Base-by-base conservation (phyloP, 2,113 vertebrate species). In the Deroptyus accipitrinus region DNA sequence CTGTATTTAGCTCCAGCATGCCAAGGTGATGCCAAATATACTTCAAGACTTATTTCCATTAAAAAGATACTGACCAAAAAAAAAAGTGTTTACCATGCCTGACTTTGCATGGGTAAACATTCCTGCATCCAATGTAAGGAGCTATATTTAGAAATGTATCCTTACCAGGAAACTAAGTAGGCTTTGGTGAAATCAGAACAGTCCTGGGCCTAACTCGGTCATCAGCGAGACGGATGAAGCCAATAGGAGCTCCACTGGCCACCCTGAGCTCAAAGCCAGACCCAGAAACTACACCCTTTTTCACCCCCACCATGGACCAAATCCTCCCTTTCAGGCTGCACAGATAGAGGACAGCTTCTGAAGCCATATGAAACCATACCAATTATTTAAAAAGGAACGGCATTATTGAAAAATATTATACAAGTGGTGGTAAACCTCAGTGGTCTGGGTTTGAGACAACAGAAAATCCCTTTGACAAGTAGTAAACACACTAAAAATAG, bases 361-460 rank as follows among this genome's bases (percentile, higher is more conserved):
- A 93, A 97, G 93, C 86, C 94, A 88, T 94, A 79, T 92, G 88
- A 97, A 96, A 90, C 79, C 42, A 88, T 82, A 84, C 17, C 39
- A 67, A 70, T 87, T 82, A 76, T 92, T 93, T 72, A n/a, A 93
- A 95, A 97, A 85, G 76, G 54, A 94, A 80, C 46, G 63, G 79
- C 80, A 83, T 94, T 97, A 98, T 94, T 95, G 97, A 97, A 98
- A 97, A 97, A 96, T 96, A 97, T 97, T 97, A 97, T 97, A 98
- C 97, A 98, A 98, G 97, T 94, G 97, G 97, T 95, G 98, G 98
- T 98, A 98, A 98, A 98, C 98, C 98, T 97, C 97, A 96, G 94
- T 17, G 92, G 97, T 96, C 93, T 95, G 92, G 95, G 95, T 83
- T 91, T 83, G 94, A 97, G 96, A 90, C 86, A 74, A 89, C 86